Base-by-base conservation (phyloP, 2,797 vertebrate species). In the Urosaurus nigricauda region DNA sequence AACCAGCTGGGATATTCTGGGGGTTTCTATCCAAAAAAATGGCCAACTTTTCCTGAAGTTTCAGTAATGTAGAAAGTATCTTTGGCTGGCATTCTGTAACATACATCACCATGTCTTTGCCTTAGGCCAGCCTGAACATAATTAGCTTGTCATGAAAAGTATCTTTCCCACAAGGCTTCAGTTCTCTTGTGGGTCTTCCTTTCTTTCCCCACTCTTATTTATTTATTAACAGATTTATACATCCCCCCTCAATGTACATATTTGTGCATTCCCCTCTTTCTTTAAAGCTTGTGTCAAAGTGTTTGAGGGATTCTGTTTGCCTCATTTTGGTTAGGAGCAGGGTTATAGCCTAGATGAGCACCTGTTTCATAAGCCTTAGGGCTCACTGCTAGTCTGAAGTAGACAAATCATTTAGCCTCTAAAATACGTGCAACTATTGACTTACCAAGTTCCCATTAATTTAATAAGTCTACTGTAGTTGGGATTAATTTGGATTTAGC, bases 121-220 rank as follows among this genome's bases (percentile, higher is more conserved):
- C 19, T 84, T 35, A 73, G 79, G 87, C 92, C 83, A 88, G 81
- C 53, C 79, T 90, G 89, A 93, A 91, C 87, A 90, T 90, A 79
- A 95, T 85, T 87, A 0, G 87, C 40, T 91, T 53, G 86, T 74
- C 91, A 91, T 90, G 79, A 89, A 19, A 75, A 43, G 8, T 0
- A 0, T 68, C 24, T 86, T 86, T 82, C 79, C 37, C 68, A 35
- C 7, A 77, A 74, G 26, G 24, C 70, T 63, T 75, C 56, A 19
- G 29, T 63, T 87, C 58, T 7, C 21, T 82, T 35, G 26, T 32
- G 37, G 29, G 43, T 29, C n/a, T 85, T 37, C 56, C 1, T 77
- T n/a, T 29, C 26, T 11, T 77, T 60, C 32, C 26, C 43, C 56
- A 75, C 19, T 73, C 60, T 60, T n/a, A 71, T 87, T 40, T 65